Percentiles rank a stretch among this genome's conserved stretches.
phyloP scores from a whole-genome alignment of 2,888 invertebrate genomes.

The Spicauda simplicius region DNA sequence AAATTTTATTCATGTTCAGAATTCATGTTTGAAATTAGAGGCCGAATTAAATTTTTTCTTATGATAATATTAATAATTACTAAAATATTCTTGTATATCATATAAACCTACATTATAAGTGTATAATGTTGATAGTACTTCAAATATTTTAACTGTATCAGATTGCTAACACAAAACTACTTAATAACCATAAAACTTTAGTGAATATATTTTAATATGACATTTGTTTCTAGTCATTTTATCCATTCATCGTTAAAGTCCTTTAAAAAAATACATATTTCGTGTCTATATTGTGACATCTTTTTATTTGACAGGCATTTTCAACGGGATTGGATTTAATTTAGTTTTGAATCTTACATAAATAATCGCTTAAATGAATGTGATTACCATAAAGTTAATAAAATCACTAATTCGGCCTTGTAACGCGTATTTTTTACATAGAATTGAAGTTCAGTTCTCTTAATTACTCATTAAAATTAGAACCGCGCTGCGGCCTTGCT shows the following conservation, averaged over 20 bases:
- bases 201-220: neutral
- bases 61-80: conserved; percentile 8
- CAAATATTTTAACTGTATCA: neutral
- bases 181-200: neutral
- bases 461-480: conserved; percentile 27
- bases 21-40: conserved; percentile 10
- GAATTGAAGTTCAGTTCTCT: conserved; percentile 16
- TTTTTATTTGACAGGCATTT: neutral
- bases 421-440: conserved; percentile 3
- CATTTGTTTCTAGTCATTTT: conserved; percentile 27
- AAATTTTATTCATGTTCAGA: conserved; percentile 10
- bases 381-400: neutral
- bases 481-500: conserved; percentile 40
- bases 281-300: neutral
- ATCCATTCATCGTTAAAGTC: conserved; percentile 18
- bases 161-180: neutral
- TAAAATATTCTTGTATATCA: conserved; percentile 3
- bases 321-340: neutral
- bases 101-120: neutral
- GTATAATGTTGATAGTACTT: neutral
- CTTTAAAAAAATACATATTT: neutral
- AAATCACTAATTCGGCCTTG: conserved; percentile 22
- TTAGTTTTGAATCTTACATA: neutral
- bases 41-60: conserved; percentile 32
- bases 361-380: neutral